Conservation (phyloP, 2,888 invertebrate species). For the Machimus rusticus region DNA sequence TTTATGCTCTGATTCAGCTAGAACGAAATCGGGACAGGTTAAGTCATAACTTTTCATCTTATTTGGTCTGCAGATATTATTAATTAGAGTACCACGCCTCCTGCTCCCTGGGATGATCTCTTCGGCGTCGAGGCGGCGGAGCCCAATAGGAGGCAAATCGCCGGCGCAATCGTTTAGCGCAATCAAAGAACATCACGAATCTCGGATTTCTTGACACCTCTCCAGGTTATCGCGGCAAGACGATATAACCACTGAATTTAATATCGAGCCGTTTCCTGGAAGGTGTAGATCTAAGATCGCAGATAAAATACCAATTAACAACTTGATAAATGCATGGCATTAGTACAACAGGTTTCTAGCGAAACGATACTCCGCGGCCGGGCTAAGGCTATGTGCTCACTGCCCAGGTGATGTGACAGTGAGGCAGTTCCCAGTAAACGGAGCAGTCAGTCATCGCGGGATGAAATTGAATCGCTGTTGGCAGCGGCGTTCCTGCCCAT, state of each 20-base stretch:
- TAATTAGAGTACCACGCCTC: neutral
- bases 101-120: neutral
- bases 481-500: neutral
- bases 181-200: neutral
- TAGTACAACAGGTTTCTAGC: constrained; percentile 36
- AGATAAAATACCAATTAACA: constrained; percentile 38
- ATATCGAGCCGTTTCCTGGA: constrained; percentile 22
- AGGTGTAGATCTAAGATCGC: constrained; percentile 20
- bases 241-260: neutral
- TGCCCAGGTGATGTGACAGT: neutral
- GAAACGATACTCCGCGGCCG: neutral
- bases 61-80: neutral
- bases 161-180: neutral
- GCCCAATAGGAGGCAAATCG: neutral
- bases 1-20: neutral
- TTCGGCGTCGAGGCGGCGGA: neutral
- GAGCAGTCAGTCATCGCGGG: constrained; percentile 14
- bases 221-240: neutral
- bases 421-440: constrained; percentile 7
- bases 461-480: neutral
- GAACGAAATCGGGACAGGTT: neutral
- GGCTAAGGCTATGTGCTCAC: neutral
- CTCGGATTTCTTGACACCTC: constrained; percentile 23
- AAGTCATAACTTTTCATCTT: neutral
- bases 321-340: constrained; percentile 36